These are phyloP conservation scores for Malurus leucopterus DNA, from an alignment of 2,797 vertebrate species.

Conservation along the genomic window DNA sequence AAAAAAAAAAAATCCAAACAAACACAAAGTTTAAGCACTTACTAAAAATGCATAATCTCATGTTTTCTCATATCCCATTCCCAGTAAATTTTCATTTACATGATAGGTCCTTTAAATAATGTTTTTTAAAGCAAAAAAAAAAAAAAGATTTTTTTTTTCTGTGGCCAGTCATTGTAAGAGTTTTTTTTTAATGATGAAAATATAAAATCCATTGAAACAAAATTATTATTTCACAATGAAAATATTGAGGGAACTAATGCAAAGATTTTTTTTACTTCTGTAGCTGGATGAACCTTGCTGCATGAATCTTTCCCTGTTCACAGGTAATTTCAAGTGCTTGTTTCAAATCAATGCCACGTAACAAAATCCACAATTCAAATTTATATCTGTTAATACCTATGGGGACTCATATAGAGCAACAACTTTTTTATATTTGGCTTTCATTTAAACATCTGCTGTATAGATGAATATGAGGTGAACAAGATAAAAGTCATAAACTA, in stretches of 20 bases:
- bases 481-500: background rate
- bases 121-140: background rate
- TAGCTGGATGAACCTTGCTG: background rate
- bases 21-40: background rate
- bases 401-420: rapidly evolving
- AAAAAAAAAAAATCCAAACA: background rate
- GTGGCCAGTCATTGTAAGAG: rapidly evolving
- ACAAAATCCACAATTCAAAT: background rate
- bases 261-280: background rate
- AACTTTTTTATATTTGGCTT: rapidly evolving
- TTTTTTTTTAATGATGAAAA: background rate
- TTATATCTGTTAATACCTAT: background rate
- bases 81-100: background rate
- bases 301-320: background rate
- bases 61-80: background rate
- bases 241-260: background rate
- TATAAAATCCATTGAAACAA: background rate
- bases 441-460: background rate
- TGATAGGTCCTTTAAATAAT: background rate
- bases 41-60: background rate
- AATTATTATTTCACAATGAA: background rate
- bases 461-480: background rate
- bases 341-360: background rate
- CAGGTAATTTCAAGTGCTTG: background rate
- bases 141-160: too few species aligned